A percentile compares a stretch with the other conserved stretches of the same genome.
phyloP scores from a whole-genome alignment of 2,888 invertebrate genomes.

The Diarsia rubi region DNA sequence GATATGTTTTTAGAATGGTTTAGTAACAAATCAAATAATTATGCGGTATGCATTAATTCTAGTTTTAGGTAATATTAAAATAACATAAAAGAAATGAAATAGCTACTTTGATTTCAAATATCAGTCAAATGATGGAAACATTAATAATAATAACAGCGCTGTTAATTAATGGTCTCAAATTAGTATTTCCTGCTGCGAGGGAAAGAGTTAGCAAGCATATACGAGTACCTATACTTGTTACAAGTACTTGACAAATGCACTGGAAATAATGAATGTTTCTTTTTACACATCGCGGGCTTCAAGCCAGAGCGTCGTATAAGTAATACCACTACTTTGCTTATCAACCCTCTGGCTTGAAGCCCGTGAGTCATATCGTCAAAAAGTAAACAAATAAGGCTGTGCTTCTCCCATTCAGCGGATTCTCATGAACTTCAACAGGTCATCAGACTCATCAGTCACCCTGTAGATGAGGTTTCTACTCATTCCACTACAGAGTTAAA shows the following conservation, averaged over 20 bases:
- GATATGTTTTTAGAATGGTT: constrained; percentile 10
- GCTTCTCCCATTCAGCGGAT: not conserved
- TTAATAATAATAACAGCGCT: not conserved
- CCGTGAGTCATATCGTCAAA: too few relatives aligned
- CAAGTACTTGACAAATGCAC: too few relatives aligned
- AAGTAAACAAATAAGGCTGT: not conserved
- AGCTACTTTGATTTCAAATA: not conserved
- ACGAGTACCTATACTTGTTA: too few relatives aligned
- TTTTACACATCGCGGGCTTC: not conserved
- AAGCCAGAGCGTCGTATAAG: too few relatives aligned
- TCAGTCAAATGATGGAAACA: not conserved
- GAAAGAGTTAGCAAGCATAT: not conserved
- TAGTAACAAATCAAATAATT: constrained; percentile 3
- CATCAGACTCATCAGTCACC: not conserved
- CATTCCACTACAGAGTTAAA: too few relatives aligned
- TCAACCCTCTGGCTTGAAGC: too few relatives aligned
- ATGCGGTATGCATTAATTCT: not conserved
- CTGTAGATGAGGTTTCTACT: not conserved
- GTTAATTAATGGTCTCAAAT: not conserved
- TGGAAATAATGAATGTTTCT: not conserved
- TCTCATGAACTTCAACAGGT: not conserved
- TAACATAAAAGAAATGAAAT: not conserved
- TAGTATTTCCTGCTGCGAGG: not conserved
- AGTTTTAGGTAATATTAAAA: not conserved
- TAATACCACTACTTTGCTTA: too few relatives aligned